Evolutionary conservation across 2,113 vertebrate species (phyloP).

Genomic region (Oryzias celebensis): DNA sequence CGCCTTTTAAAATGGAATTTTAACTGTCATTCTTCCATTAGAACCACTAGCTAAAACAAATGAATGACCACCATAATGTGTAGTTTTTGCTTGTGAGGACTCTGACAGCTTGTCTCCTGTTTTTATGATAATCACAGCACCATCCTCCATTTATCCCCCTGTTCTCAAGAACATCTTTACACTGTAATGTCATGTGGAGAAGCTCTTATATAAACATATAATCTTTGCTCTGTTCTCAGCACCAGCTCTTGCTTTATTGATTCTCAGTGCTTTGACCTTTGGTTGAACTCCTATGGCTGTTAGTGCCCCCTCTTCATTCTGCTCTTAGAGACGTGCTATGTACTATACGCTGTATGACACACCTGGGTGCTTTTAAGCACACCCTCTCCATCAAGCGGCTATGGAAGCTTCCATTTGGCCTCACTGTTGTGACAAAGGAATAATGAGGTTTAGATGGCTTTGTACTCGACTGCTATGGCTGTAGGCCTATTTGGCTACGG

Average conservation of each 20-base stretch:
- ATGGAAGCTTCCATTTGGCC: constrained; percentile 79
- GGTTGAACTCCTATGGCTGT: constrained; percentile 66
- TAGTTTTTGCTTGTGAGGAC: constrained; percentile 15
- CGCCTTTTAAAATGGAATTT: too few species aligned
- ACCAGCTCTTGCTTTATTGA: constrained; percentile 59
- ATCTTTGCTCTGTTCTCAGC: constrained; percentile 45
- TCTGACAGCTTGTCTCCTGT: constrained; percentile 16
- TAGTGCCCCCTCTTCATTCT: constrained; percentile 57
- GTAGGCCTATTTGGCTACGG: constrained; percentile 69
- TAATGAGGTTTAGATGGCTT: constrained; percentile 81
- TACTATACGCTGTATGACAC: constrained; percentile 73
- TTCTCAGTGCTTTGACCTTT: constrained; percentile 72
- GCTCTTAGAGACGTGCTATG: constrained; percentile 61
- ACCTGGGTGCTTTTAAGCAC: constrained; percentile 80
- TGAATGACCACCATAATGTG: constrained; percentile 3
- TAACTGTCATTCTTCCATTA: not conserved
- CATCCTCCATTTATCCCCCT: constrained; percentile 9
- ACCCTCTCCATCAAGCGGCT: constrained; percentile 74
- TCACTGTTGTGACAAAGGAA: constrained; percentile 74
- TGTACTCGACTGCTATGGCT: constrained; percentile 68
- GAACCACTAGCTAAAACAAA: not conserved
- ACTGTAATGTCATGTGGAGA: constrained; percentile 30
- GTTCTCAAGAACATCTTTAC: constrained; percentile 20
- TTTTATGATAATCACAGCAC: constrained; percentile 37
- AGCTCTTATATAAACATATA: constrained; percentile 51